Conservation (phyloP, 1,140 invertebrate species). For the Caenorhabditis tropicalis region DNA sequence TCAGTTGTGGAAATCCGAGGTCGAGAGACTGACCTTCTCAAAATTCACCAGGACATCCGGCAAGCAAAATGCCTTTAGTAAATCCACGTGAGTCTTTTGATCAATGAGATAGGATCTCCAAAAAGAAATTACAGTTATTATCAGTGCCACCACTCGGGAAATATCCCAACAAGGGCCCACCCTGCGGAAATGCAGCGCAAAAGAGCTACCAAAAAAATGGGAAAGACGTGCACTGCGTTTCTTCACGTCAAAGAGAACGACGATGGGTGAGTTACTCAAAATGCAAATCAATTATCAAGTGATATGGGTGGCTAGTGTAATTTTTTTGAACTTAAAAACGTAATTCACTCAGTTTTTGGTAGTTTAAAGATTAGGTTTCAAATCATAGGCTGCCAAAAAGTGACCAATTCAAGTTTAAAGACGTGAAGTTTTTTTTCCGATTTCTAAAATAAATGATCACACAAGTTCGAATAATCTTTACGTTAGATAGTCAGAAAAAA, state of each 20-base stretch:
- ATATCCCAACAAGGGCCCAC: neutral
- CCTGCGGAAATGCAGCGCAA: neutral
- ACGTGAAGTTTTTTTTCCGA: too few relatives aligned
- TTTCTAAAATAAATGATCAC: too few relatives aligned
- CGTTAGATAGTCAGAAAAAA: too few relatives aligned
- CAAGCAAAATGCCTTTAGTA: neutral
- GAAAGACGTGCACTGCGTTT: conserved; percentile 2
- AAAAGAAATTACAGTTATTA: neutral
- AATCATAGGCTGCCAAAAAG: too few relatives aligned
- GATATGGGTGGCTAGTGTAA: too few relatives aligned
- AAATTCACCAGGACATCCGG: neutral
- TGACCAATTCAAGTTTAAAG: too few relatives aligned
- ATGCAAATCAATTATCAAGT: too few relatives aligned
- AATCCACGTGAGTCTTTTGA: neutral
- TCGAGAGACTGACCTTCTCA: neutral
- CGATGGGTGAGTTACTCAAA: conserved; percentile 7
- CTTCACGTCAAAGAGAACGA: neutral
- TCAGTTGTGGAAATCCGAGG: neutral
- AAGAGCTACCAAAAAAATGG: neutral
- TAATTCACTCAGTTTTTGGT: too few relatives aligned
- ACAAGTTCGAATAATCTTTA: too few relatives aligned
- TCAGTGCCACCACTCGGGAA: neutral
- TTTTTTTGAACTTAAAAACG: too few relatives aligned
- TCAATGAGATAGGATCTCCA: too few relatives aligned
- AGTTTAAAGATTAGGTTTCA: too few relatives aligned